These are phyloP conservation scores for Acinonyx jubatus DNA, from an alignment of 2,113 vertebrate genomes.

Conservation along the genomic window DNA sequence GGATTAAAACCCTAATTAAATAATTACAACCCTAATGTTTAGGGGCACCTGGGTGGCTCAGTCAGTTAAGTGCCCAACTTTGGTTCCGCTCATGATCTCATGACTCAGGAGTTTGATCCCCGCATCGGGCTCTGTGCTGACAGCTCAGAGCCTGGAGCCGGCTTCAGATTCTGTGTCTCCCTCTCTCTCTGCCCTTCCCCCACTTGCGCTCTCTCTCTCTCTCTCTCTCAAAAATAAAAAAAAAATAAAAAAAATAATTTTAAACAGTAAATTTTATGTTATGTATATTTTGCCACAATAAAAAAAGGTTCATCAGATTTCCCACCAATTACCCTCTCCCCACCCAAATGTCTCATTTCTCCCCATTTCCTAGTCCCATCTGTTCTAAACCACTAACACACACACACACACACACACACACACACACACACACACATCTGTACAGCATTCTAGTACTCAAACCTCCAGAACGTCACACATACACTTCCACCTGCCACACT, in stretches of 20 bases:
- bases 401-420: background rate
- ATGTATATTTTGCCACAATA: background rate
- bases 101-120: no score
- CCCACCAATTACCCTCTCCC: background rate
- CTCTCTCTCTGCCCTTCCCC: no score
- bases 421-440: background rate
- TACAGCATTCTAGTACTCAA: background rate
- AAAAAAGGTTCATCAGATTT: background rate
- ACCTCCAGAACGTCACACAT: background rate
- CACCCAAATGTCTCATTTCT: background rate
- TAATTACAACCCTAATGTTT: no score
- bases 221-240: no score
- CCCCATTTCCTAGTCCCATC: background rate
- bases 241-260: no score
- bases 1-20: background rate
- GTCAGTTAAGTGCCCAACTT: no score
- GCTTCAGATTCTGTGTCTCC: no score
- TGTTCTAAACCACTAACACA: background rate
- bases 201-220: no score
- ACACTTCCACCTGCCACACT: background rate
- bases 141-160: no score
- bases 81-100: no score
- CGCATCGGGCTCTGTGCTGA: no score
- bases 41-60: no score
- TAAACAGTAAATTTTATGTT: background rate